Conservation (phyloP, 2,113 vertebrate genomes). For the Perca fluviatilis region DNA sequence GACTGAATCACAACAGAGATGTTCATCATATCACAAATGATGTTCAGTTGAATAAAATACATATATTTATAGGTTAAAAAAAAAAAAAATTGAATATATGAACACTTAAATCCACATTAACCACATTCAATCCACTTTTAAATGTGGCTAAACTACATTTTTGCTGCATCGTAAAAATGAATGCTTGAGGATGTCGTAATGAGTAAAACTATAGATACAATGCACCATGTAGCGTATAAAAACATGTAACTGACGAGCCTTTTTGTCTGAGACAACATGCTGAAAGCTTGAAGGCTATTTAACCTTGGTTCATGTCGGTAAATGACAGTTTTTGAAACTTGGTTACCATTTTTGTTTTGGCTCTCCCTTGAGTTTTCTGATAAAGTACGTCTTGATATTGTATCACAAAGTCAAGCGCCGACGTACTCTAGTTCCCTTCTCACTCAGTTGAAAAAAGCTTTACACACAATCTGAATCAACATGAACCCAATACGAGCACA, state of each 20-base stretch:
- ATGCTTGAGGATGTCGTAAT: neutral
- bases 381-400: neutral
- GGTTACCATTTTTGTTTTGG: conserved; percentile 13
- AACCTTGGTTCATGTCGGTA: conserved; percentile 2
- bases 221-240: conserved; percentile 15
- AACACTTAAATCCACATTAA: conserved; percentile 28
- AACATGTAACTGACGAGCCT: conserved; percentile 1
- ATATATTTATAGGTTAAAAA: conserved; percentile 5
- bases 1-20: neutral
- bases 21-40: conserved; percentile 18
- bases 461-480: conserved; percentile 23
- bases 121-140: conserved; percentile 30
- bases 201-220: conserved; percentile 4
- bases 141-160: conserved; percentile 16
- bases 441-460: conserved; percentile 8
- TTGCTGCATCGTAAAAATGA: conserved; percentile 10
- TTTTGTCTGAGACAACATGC: neutral
- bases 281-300: neutral
- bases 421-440: neutral
- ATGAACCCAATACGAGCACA: neutral
- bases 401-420: conserved; percentile 5
- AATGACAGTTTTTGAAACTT: conserved; percentile 9
- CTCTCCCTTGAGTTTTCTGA: conserved; percentile 16
- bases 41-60: conserved; percentile 29
- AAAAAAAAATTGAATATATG: neutral